Base-by-base conservation (phyloP, 2,888 invertebrate species). In the Mactromeris polynyma region DNA sequence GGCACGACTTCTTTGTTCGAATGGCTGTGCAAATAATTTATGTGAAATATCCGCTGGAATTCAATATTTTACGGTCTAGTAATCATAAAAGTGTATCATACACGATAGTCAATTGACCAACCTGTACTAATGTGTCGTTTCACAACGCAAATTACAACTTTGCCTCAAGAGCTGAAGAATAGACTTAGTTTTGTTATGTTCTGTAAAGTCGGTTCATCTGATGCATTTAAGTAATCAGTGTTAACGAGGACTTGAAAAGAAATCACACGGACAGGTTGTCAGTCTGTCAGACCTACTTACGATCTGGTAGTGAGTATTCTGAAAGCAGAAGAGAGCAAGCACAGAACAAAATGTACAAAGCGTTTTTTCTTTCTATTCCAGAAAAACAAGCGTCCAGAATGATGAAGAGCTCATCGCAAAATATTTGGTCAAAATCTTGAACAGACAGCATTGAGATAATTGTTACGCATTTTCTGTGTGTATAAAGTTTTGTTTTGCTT, bases 301-400 rank as follows among this genome's bases (percentile, higher is more conserved):
- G 7, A 2, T 31, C 26, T 77, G 2, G 17, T 1, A 19, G 11
- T 17, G 38, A 33, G 33, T 33, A 4, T 33, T 77, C 31, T 2
- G 17, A 36, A 11, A 31, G 14, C 19, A 40, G 19, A 36, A 36
- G 7, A 31, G 3, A 69, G 14, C 31, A 38, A 21, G 2, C 40
- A 33, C 21, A 19, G 36, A 33, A 77, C 26, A 33, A 36, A 17
- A 7, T 31, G 26, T 40, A 0, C 4, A 14, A 36, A 36, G 7
- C n/a, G 11, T n/a, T 31, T 81, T 81, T 7, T 19, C 11, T 33
- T 81, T 31, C 3, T 51, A 6, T 82, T 82, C 31, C 64, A 64
- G 69, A 82, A 54, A 58, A 82, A 58, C 21, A 64, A 26, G 64
- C 17, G 4, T 82, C 82, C 4, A 64, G 54, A 40, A 36, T 40